Conservation (phyloP, 2,113 vertebrate species). For the Ranitomeya imitator region DNA sequence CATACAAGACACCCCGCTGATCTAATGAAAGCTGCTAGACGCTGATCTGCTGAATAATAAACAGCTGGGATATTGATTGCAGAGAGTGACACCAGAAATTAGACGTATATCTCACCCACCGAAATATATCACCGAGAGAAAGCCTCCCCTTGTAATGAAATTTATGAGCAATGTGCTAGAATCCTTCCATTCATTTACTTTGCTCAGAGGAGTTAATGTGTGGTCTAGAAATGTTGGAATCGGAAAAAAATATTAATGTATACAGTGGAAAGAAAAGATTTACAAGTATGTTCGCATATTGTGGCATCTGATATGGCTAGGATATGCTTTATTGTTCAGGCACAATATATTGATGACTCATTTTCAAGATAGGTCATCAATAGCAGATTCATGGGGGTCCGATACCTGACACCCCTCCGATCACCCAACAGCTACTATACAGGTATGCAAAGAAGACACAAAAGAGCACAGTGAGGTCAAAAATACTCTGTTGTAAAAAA, state of each 20-base stretch:
- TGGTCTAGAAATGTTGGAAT: background rate
- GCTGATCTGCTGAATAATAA: constrained; percentile 39
- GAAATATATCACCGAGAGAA: background rate
- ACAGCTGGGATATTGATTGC: constrained; percentile 34
- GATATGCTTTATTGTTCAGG: too few relatives aligned
- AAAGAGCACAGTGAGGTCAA: too few relatives aligned
- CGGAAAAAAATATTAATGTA: background rate
- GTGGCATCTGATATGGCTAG: too few relatives aligned
- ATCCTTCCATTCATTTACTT: background rate
- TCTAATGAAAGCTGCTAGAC: constrained; percentile 17
- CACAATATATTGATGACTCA: too few relatives aligned
- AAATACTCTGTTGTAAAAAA: too few relatives aligned
- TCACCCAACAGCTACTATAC: too few relatives aligned
- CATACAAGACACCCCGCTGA: background rate
- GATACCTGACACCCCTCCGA: too few relatives aligned
- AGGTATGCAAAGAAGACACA: too few relatives aligned
- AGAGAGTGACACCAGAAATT: constrained; percentile 25
- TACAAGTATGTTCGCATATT: background rate
- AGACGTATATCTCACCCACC: background rate
- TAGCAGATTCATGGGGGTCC: too few relatives aligned
- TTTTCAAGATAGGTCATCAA: too few relatives aligned
- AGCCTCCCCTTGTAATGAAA: background rate
- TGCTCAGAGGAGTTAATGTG: background rate
- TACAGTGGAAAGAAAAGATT: background rate
- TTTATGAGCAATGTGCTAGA: background rate